Evolutionary conservation across 2,797 vertebrate species (phyloP), one percentile per base, ranked within the genome.

Genomic region (Malacoraja senta): DNA sequence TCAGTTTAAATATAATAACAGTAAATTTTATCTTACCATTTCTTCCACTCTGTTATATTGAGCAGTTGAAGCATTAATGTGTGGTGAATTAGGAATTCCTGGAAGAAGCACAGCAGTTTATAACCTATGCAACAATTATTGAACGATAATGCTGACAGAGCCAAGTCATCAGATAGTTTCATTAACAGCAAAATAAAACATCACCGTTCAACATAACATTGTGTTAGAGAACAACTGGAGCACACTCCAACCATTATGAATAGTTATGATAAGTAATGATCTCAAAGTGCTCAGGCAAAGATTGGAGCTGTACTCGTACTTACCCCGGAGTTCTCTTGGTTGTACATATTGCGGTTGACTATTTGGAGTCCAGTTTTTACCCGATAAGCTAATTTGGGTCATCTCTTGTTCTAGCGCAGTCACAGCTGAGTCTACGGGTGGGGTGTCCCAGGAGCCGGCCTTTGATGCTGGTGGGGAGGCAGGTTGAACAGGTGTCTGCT

Each of bases 31-130:
- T 94, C 94, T 96, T 96, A 98, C 97, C 96, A 99, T 97, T 93
- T 99, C 98, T 93, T 99, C 99, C 95, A 99, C 97, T 95, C 96
- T 96, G 95, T 96, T 97, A 93, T 98, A 99, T 94, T 97, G 98
- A 21, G 97, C 97, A 0, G 98, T 97, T 68, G 94, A 97, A 1
- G 96, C 94, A 94, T 97, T 96, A 94, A 99, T 96, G 95, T 99
- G 98, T 94, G 99, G 94, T 78, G 98, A 95, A 96, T 96, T 97
- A 0, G 97, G 97, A 94, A 99, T 96, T 93, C 98, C 99, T 99
- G 94, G 93, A 93, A 93, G 93, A 92, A 91, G 15, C 32, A 84
- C 63, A 83, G 10, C 3, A 29, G 71, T 17, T 29, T 38, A 12
- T 38, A 74, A 17, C 13, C 35, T 35, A 44, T 26, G 21, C 13